These are phyloP conservation scores for Proterorhinus semilunaris DNA, from an alignment of 2,113 vertebrate genomes.

Conservation along the genomic window DNA sequence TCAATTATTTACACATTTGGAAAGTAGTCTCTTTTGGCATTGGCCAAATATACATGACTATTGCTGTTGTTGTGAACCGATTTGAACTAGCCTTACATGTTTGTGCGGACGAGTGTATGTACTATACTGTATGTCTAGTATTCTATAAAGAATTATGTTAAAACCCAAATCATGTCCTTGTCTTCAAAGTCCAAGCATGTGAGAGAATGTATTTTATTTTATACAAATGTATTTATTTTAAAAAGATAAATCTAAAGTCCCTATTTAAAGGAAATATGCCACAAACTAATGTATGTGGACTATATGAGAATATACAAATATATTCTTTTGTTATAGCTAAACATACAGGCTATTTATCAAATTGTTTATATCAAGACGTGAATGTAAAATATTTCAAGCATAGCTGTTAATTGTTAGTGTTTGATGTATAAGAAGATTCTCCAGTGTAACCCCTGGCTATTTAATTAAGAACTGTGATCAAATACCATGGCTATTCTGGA, in stretches of 20 bases:
- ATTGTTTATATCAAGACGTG: conserved; percentile 81
- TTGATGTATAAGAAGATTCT: conserved; percentile 73
- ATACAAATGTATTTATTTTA: conserved; percentile 57
- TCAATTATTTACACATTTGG: conserved; percentile 22
- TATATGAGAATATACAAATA: conserved; percentile 71
- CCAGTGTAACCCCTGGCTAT: conserved; percentile 64
- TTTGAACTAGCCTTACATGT: conserved; percentile 3
- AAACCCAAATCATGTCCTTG: not conserved
- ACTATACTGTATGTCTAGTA: not conserved
- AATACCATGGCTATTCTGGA: conserved; percentile 61
- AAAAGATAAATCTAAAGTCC: conserved; percentile 52
- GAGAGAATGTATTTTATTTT: conserved; percentile 4
- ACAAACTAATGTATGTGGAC: conserved; percentile 68
- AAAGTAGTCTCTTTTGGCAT: conserved; percentile 10
- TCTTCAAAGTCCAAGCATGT: not conserved
- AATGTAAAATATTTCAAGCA: conserved; percentile 83
- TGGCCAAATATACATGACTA: conserved; percentile 1
- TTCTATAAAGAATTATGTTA: not conserved
- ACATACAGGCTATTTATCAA: conserved; percentile 79
- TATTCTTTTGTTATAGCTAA: conserved; percentile 83
- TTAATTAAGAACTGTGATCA: conserved; percentile 54
- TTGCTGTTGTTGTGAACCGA: conserved; percentile 5
- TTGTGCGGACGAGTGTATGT: conserved; percentile 1
- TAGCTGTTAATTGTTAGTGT: conserved; percentile 76
- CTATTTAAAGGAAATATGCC: conserved; percentile 66